Evolutionary conservation across 2,797 vertebrate species (phyloP).

Genomic region (Epinephelus malabaricus): DNA sequence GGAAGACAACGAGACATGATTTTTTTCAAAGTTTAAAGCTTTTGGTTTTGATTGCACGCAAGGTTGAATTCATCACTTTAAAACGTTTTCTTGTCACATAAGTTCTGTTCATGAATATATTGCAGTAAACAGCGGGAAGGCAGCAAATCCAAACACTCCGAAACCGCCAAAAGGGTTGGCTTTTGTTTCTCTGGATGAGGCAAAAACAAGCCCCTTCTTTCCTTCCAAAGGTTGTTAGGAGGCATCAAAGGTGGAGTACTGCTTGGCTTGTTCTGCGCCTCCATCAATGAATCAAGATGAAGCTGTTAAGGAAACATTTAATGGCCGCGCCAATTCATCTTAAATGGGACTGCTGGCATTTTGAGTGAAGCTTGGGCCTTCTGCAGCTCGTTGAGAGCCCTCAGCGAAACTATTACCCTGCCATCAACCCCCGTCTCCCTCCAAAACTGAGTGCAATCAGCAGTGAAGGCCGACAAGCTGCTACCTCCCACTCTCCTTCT

Average conservation of each 20-base stretch:
- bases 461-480: conserved; percentile 50
- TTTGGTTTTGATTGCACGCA: conserved; percentile 25
- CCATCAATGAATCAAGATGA: conserved; percentile 59
- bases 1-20: conserved; percentile 9
- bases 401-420: conserved; percentile 50
- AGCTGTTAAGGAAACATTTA: conserved; percentile 67
- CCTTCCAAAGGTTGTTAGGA: conserved; percentile 46
- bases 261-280: conserved; percentile 31
- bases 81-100: conserved; percentile 30
- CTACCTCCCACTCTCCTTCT: conserved; percentile 50
- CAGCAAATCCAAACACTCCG: conserved; percentile 36
- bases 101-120: conserved; percentile 41
- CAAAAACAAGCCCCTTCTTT: conserved; percentile 37
- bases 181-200: conserved; percentile 51
- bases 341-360: conserved; percentile 59
- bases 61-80: conserved; percentile 22
- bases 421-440: conserved; percentile 39
- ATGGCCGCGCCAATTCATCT: conserved; percentile 28
- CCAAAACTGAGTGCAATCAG: conserved; percentile 62
- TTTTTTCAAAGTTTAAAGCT: background rate
- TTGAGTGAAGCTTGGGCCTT: conserved; percentile 28
- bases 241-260: conserved; percentile 46
- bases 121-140: conserved; percentile 58
- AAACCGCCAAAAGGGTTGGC: conserved; percentile 54
- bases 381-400: conserved; percentile 38